These are phyloP conservation scores for Barypeithes pellucidus DNA, from an alignment of 2,888 invertebrate genomes.

Conservation along the genomic window DNA sequence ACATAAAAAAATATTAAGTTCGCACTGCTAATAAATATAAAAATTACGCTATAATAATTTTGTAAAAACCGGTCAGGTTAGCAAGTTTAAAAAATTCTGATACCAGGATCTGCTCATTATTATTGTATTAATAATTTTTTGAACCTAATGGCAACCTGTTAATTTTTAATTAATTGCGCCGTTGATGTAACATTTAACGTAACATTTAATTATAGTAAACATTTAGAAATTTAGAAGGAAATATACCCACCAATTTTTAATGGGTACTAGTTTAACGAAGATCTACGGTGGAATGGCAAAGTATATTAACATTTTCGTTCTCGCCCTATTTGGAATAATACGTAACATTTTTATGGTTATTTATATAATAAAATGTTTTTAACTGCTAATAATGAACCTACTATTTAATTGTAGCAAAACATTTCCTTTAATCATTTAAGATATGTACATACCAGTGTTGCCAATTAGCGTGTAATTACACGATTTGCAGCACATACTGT, in stretches of 20 bases:
- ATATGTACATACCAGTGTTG: too few relatives aligned
- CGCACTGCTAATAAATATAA: too few relatives aligned
- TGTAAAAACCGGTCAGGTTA: neutral
- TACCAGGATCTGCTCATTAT: slow-evolving; percentile 9
- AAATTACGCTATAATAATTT: neutral
- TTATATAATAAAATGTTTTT: neutral
- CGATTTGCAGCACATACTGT: too few relatives aligned
- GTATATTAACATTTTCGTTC: neutral
- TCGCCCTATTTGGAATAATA: neutral
- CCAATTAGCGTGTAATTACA: too few relatives aligned
- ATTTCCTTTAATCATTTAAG: too few relatives aligned
- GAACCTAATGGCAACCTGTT: neutral
- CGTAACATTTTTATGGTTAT: neutral
- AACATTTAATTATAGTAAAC: slow-evolving; percentile 20
- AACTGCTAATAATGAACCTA: too few relatives aligned
- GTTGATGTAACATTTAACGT: slow-evolving; percentile 16
- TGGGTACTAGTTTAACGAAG: slow-evolving; percentile 7
- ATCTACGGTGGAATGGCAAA: neutral
- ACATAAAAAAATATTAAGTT: too few relatives aligned
- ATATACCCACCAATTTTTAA: slow-evolving; percentile 9
- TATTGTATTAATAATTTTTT: neutral
- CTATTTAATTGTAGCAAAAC: too few relatives aligned
- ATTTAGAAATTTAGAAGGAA: slow-evolving; percentile 18
- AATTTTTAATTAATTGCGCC: slow-evolving; percentile 15
- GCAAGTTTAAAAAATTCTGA: neutral